Base-by-base conservation (phyloP, 1,140 invertebrate species). In the Aphis craccivora region DNA sequence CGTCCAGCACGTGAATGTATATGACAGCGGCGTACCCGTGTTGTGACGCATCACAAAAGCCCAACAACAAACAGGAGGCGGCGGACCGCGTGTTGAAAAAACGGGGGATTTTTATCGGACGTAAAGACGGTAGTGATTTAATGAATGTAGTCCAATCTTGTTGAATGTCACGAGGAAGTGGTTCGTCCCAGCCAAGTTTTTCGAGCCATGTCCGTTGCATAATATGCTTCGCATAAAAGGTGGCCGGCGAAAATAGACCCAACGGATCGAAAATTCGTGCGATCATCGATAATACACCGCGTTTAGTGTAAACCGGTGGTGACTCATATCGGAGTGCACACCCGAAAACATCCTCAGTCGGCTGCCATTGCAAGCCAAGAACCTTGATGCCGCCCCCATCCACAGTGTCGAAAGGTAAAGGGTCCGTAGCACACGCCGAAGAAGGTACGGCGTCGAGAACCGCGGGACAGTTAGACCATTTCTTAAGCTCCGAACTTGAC, bases 1-100 rank as follows among this genome's bases (percentile, higher is more conserved):
- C 4, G 48, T 91, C 89, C 25, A 43, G 9, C 14, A 94, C 93
- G 43, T 92, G 90, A 93, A 94, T 92, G 83, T 95, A 95, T 18
- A 94, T 91, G 35, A 94, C 94, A 0, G 95, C 94, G 8, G 94
- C 94, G 76, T 94, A 95, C 23, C 94, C 95, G 25, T 94, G 94
- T 51, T 91, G 94, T 45, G 94, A 95, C 0, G 95, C 95, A n/a
- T 95, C 95, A 83, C 93, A 94, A 93, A 95, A 95, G 1, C 93
- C 89, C 37, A 91, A 76, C 51, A 22, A 53, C 51, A 53, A 53
- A 53, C 51, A 53, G 51, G 51, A 1, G 51, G 51, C 20, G 51
- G 51, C 51, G 51, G 22, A 53, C 51, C 51, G 51, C 51, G 51
- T 53, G 51, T 53, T 53, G 2, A 53, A 53, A 53, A 53, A 53